Percentiles rank a stretch among this genome's conserved stretches.
phyloP scores from a whole-genome alignment of 2,797 vertebrate species.

The Lepus oiostolus region DNA sequence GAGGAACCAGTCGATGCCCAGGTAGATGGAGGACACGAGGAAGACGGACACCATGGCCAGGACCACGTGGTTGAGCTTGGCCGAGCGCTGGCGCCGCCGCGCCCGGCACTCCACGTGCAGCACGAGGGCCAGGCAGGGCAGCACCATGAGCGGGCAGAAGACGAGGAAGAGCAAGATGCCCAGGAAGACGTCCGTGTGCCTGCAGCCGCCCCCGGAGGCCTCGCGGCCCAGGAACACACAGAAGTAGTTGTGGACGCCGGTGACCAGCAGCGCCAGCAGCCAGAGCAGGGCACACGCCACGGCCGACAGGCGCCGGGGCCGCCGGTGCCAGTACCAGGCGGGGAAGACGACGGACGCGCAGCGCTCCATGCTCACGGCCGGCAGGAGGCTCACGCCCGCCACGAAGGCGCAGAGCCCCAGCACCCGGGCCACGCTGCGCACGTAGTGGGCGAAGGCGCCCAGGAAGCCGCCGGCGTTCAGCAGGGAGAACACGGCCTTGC shows the following conservation, averaged over 20 bases:
- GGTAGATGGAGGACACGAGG: constrained; percentile 84
- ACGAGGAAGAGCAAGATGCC: constrained; percentile 79
- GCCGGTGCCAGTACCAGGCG: constrained; percentile 77
- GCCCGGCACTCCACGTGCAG: constrained; percentile 72
- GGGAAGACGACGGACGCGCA: constrained; percentile 72
- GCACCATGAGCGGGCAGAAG: constrained; percentile 81
- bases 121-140: constrained; percentile 79
- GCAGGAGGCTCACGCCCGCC: constrained; percentile 76
- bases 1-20: constrained; percentile 83
- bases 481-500: constrained; percentile 74
- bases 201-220: background rate
- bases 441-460: constrained; percentile 56
- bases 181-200: constrained; percentile 70
- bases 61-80: constrained; percentile 82
- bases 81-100: constrained; percentile 71
- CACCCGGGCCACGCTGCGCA: constrained; percentile 33
- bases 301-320: constrained; percentile 74
- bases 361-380: constrained; percentile 68
- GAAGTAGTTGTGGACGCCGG: constrained; percentile 78
- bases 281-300: constrained; percentile 79
- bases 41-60: constrained; percentile 76
- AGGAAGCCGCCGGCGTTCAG: constrained; percentile 69
- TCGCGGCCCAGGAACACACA: constrained; percentile 56
- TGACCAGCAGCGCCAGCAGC: constrained; percentile 76
- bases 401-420: constrained; percentile 69